phyloP scores from a whole-genome alignment of 2,113 vertebrate genomes.

The Hypomesus transpacificus region DNA sequence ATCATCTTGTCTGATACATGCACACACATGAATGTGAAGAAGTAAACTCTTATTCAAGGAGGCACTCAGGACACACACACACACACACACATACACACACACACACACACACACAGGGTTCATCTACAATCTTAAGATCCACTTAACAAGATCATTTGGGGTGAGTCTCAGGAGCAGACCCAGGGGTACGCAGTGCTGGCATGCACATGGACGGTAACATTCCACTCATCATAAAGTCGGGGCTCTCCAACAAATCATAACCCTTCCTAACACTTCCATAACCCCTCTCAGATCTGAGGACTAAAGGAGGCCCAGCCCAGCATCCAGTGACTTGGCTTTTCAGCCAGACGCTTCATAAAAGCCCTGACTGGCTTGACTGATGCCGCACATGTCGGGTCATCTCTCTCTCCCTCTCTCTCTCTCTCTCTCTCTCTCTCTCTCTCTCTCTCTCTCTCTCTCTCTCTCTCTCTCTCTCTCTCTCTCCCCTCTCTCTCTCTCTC shows the following conservation, averaged over 20 bases:
- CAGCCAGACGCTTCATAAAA: conserved; percentile 10
- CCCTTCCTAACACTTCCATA: conserved; percentile 49
- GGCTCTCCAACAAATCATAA: conserved; percentile 60
- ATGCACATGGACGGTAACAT: conserved; percentile 58
- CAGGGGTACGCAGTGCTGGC: conserved; percentile 46
- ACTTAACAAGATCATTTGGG: conserved; percentile 50
- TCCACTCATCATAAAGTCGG: conserved; percentile 43
- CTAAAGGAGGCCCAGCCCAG: conserved; percentile 23
- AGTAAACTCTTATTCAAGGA: too few species aligned
- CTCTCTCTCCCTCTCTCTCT: conserved; percentile 9
- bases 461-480: background rate
- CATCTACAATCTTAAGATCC: conserved; percentile 35
- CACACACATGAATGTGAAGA: conserved; percentile 4
- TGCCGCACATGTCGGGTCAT: conserved; percentile 25
- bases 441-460: background rate
- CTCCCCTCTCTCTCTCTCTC: background rate
- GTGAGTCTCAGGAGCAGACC: conserved; percentile 43
- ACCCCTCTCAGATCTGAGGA: conserved; percentile 55
- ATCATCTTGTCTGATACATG: background rate
- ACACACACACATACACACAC: conserved; percentile 12
- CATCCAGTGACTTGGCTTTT: conserved; percentile 36
- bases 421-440: conserved; percentile 21
- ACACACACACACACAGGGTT: conserved; percentile 14
- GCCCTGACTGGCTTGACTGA: conserved; percentile 7
- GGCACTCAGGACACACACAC: conserved; percentile 1